Conservation (phyloP, 2,888 invertebrate genomes). For the Sinopyrophorus schimmeli region DNA sequence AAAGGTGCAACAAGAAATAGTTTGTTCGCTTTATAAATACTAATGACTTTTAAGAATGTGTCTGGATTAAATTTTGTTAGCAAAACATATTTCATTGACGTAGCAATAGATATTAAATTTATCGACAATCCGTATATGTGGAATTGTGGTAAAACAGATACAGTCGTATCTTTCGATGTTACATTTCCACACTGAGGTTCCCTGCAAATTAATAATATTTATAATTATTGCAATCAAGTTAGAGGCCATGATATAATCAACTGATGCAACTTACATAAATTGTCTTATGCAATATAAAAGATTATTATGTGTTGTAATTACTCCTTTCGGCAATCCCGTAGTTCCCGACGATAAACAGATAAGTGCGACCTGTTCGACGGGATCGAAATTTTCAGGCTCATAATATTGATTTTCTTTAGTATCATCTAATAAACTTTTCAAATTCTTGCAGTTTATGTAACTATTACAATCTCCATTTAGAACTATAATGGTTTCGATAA, state of each 20-base stretch:
- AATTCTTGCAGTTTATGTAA: too few species aligned
- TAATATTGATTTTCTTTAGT: too few species aligned
- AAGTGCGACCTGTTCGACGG: conserved; percentile 53
- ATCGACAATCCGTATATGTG: conserved; percentile 74
- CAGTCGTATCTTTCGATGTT: neutral
- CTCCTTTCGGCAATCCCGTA: conserved; percentile 69
- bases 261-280: too few species aligned
- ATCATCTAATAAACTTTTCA: too few species aligned
- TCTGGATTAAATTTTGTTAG: conserved; percentile 69
- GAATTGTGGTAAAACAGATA: conserved; percentile 66
- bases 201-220: conserved; percentile 1
- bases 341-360: conserved; percentile 70
- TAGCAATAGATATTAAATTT: conserved; percentile 58
- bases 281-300: too few species aligned
- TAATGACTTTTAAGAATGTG: conserved; percentile 62
- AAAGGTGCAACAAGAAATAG: conserved; percentile 49
- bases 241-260: too few species aligned
- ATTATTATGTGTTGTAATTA: conserved; percentile 60
- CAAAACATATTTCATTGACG: conserved; percentile 55
- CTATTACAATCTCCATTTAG: too few species aligned
- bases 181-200: neutral
- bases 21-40: conserved; percentile 40
- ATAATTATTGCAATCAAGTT: neutral
- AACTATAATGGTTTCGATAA: too few species aligned
- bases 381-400: conserved; percentile 56